phyloP scores from a whole-genome alignment of 2,113 vertebrate genomes.

The Lophura nycthemera region DNA sequence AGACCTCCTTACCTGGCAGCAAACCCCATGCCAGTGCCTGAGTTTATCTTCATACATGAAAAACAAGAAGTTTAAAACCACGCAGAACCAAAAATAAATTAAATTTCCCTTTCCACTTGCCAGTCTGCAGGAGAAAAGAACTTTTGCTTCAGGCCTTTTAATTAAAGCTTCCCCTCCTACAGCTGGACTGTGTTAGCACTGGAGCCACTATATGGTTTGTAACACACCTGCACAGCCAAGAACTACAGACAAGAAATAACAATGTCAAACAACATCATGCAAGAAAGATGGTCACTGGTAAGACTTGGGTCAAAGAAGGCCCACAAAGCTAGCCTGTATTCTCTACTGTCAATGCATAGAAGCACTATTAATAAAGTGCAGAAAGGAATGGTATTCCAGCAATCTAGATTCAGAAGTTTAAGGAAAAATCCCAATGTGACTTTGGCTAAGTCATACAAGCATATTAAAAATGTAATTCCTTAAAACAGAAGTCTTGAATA shows the following conservation, averaged over 20 bases:
- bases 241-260: not conserved
- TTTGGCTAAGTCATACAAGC: not conserved
- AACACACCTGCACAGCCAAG: not conserved
- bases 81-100: not conserved
- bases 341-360: not conserved
- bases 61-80: constrained; percentile 1
- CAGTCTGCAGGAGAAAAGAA: constrained; percentile 35
- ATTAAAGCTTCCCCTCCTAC: constrained; percentile 47
- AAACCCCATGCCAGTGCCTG: not conserved
- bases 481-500: not conserved
- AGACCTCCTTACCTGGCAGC: constrained; percentile 52
- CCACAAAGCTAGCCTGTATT: not conserved
- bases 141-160: constrained; percentile 47
- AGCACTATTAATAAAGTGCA: not conserved
- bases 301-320: not conserved
- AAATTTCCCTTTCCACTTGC: constrained; percentile 18
- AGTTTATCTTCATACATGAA: not conserved
- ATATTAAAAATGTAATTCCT: not conserved
- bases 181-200: constrained; percentile 9
- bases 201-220: not conserved
- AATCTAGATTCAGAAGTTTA: not conserved
- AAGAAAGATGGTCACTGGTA: not conserved
- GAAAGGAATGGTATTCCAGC: not conserved
- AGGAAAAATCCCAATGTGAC: not conserved
- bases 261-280: not conserved